Evolutionary conservation across 2,888 invertebrate species (phyloP), one percentile per base, ranked within the genome.

Genomic region (Lottia scabra): DNA sequence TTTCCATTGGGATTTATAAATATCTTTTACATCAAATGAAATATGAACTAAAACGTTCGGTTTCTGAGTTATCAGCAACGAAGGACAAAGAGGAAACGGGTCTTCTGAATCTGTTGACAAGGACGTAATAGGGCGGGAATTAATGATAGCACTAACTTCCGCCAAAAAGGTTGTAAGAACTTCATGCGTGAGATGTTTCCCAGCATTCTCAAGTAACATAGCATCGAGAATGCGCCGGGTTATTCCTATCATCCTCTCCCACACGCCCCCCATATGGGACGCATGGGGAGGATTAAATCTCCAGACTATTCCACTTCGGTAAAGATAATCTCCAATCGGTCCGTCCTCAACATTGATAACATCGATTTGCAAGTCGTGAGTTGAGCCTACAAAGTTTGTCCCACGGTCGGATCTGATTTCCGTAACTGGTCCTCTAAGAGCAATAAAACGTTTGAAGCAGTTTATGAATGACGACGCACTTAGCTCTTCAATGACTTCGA

Each of bases 101-200:
- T n/a, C 64, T 63, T 63, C 64, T 63, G 64, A 15, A n/a, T n/a
- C n/a, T n/a, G n/a, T n/a, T n/a, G n/a, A n/a, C n/a, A n/a, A n/a
- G n/a, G n/a, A n/a, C n/a, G 64, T 63, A 23, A 77, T 65, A 6
- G 75, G 78, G 45, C 78, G 43, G 43, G 72, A 56, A 44, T 76
- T 78, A 45, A 78, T 56, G 19, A 77, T 77, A 10, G 68, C 67
- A 23, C 48, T 62, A 4, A 71, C 78, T 65, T 78, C 78, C 13
- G 75, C 74, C 71, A 76, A 46, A 45, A 76, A 65, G 6, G 78
- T 78, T 3, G 62, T 46, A 0, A 78, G 70, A 27, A 76, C 69
- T 30, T 76, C 78, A 63, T 74, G 75, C 19, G 78, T 76, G 15
- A 77, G 69, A 12, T 67, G 46, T 3, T 23, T 46, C 15, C 38